Conservation (phyloP, 2,113 vertebrate species). For the Opisthocomus hoazin region DNA sequence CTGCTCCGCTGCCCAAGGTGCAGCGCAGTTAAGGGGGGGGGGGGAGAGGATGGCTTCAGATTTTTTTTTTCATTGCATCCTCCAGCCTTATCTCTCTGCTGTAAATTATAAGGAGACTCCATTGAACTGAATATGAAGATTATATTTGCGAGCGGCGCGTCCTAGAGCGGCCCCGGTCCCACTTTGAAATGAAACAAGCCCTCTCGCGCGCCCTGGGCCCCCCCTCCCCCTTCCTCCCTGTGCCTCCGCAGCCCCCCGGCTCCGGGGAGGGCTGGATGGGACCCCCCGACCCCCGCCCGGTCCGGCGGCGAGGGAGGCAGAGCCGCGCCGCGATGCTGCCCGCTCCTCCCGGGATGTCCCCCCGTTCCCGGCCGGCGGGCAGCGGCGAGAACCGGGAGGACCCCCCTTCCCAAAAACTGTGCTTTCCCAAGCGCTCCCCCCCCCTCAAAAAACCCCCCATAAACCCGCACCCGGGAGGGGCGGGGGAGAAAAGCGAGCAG, state of each 20-base stretch:
- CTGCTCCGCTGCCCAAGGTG: constrained; percentile 98
- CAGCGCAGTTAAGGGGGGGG: constrained; percentile 82
- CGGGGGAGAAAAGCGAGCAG: neutral
- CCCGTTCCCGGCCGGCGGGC: neutral
- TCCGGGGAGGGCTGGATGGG: neutral
- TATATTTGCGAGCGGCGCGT: constrained; percentile 74
- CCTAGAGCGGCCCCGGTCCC: constrained; percentile 83
- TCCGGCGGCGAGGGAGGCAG: neutral
- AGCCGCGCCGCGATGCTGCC: neutral
- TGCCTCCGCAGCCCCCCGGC: neutral
- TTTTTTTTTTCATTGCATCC: constrained; percentile 88
- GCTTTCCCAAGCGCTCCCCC: neutral
- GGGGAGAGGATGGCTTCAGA: constrained; percentile 72
- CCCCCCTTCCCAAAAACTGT: neutral
- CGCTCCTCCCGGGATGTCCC: neutral
- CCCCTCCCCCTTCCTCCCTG: neutral
- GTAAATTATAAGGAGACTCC: constrained; percentile 96
- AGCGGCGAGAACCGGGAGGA: neutral
- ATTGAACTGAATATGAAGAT: constrained; percentile 92
- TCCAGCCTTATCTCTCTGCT: constrained; percentile 88
- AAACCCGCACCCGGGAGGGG: neutral
- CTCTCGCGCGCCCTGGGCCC: neutral
- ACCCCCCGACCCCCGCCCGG: neutral
- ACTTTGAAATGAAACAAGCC: constrained; percentile 83
- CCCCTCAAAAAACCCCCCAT: neutral